Base-by-base conservation (phyloP, 92 coral and sea anemone genomes). In the Palythoa caribaeorum region DNA sequence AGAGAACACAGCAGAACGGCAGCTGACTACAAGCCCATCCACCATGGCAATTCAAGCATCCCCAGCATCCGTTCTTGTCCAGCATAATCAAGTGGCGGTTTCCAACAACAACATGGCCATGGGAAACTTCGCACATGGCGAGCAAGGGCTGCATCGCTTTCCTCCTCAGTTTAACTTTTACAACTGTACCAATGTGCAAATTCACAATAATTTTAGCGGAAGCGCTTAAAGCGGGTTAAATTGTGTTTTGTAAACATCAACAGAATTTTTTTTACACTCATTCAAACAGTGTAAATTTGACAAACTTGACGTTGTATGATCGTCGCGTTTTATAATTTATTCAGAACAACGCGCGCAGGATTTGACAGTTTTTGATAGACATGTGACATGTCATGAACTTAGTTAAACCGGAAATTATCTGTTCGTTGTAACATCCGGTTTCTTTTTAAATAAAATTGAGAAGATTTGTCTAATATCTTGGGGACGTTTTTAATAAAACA, bases 21-120 rank as follows among this genome's bases (percentile, higher is more conserved):
- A 83, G 77, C 76, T 65, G 87, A 68, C 75, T 80, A 80, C 85
- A 80, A 59, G 85, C 73, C 50, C 85, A 59, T 51, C 85, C 85
- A 80, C 85, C 85, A 80, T 72, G 48, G 86, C 86, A 59, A 59
- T 81, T 63, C 35, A 83, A 53, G 88, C 72, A 51, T 72, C 72
- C 21, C 80, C 80, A 84, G 73, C 76, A 38, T 75, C 75, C 57
- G 83, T 86, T 76, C 83, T 86, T 5, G 83, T 75, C 75, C 83
- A 86, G 80, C 80, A 84, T 52, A 84, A 84, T 20, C 79, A 84
- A 53, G 53, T 73, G 88, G 69, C 80, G 71, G 80, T 73, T 72
- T 28, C 28, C 28, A 28, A 28, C 28, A 28, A 28, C 28, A 28
- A 28, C 28, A 28, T 28, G 28, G 48, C 48, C 50, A 44, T 44